Evolutionary conservation across 2,888 invertebrate species (phyloP).

Genomic region (Aricia artaxerxes): DNA sequence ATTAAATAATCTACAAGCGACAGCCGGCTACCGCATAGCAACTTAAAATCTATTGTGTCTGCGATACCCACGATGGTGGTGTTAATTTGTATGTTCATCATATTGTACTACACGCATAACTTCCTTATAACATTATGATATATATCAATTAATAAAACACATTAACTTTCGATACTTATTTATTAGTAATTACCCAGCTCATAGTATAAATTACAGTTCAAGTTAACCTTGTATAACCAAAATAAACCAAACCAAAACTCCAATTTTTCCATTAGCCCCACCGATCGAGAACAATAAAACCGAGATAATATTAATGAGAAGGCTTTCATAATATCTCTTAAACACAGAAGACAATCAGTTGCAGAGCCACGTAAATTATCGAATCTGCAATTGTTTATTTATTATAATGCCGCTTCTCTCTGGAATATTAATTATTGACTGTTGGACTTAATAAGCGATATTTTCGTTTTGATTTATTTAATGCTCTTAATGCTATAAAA

Average conservation of each 20-base stretch:
- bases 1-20: too few species aligned
- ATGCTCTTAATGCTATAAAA: neutral
- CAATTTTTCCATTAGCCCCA: neutral
- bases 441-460: neutral
- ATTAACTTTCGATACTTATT: neutral
- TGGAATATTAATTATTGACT: neutral
- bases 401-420: neutral
- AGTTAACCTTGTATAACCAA: neutral
- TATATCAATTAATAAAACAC: too few species aligned
- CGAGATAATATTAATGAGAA: slow-evolving; percentile 3
- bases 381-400: neutral
- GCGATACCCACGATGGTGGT: too few species aligned
- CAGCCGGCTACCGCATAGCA: too few species aligned
- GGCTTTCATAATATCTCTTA: slow-evolving; percentile 17
- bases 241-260: neutral
- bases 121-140: too few species aligned
- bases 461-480: neutral
- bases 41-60: too few species aligned
- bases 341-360: neutral
- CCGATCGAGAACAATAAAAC: slow-evolving; percentile 2
- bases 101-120: too few species aligned
- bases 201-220: neutral
- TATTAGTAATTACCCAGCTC: neutral
- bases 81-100: too few species aligned
- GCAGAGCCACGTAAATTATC: neutral